Evolutionary conservation across 2,888 invertebrate genomes (phyloP), one percentile per base, ranked within the genome.

Genomic region (Altica lythri): DNA sequence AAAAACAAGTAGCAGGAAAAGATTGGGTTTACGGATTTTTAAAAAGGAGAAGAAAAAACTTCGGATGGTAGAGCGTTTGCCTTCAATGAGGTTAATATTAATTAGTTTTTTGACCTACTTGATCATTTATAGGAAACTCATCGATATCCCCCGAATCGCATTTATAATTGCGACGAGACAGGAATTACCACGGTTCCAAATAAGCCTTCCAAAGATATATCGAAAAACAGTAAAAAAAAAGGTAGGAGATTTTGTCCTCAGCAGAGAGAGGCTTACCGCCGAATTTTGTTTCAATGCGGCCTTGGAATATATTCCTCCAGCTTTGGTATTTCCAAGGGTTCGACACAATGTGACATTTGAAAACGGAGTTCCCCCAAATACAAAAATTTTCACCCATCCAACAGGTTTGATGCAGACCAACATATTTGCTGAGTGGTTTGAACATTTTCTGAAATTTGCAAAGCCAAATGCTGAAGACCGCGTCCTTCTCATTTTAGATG

Each of bases 241-340:
- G 25, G 42, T 42, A 27, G 42, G 25, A 25, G 22, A n/a, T 42
- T 12, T 12, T 42, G 13, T 42, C 42, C 22, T 42, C 25, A 42
- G 40, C 40, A 22, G 22, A 19, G 40, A 40, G 40, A 40, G 40
- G 12, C 19, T 18, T 10, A 19, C 40, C 12, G 22, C 29, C 8
- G 9, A 27, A 16, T 14, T 16, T 43, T 29, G 16, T 27, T 27
- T 43, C 14, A 42, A 42, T 42, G 12, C 14, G 14, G 29, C 16
- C 22, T 22, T 12, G 14, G 25, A 27, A 25, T 14, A 25, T 13
- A 42, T 42, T 25, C 42, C 42, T 25, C 42, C 42, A 42, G 27
- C 42, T 10, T 42, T 25, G 13, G 14, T 42, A 25, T 40, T n/a
- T 40, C 40, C 40, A 18, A 40, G 10, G 40, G 22, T 32, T 32